Base-by-base conservation (phyloP, 2,113 vertebrate genomes). In the Zosterops japonicus region DNA sequence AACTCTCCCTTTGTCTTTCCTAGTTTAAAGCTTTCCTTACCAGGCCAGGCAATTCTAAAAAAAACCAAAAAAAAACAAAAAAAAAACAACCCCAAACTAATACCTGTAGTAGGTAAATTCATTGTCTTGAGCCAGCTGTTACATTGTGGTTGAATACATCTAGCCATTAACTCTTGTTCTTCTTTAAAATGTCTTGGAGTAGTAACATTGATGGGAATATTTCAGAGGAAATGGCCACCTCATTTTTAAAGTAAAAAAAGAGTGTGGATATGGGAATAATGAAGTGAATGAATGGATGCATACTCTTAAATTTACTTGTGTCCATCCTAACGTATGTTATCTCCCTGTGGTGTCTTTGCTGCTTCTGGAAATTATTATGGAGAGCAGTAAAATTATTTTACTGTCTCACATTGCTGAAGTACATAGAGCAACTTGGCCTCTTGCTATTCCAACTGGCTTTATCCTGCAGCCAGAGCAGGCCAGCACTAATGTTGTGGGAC, bases 81-180 rank as follows among this genome's bases (percentile, higher is more conserved):
- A n/a, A n/a, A n/a, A n/a, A n/a, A n/a, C 22, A 35, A n/a, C n/a
- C 14, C 6, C 2, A 0, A 8, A n/a, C 33, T 15, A 8, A 15
- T 35, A 67, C 35, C 11, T 69, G 3, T 28, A 63, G 1, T 23
- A 49, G 33, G 31, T 21, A 87, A 87, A 80, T 33, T 49, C 12
- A 31, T 29, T 33, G 24, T 82, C 39, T 78, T 8, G 6, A 16
- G 15, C 16, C 42, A 71, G 13, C n/a, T 22, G 1, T 77, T 87
- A 35, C 4, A 18, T 64, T 77, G 18, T 74, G 22, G 5, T 60
- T 60, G 50, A 90, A 31, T 42, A 16, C 25, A 47, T 61, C 24
- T 36, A 49, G 39, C 49, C 27, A 35, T 56, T 79, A 78, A 57
- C 41, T 76, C 28, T 14, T 75, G 39, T 5, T 44, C 7, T 49